Base-by-base conservation (phyloP, 2,797 vertebrate genomes). In the Erpetoichthys calabaricus region DNA sequence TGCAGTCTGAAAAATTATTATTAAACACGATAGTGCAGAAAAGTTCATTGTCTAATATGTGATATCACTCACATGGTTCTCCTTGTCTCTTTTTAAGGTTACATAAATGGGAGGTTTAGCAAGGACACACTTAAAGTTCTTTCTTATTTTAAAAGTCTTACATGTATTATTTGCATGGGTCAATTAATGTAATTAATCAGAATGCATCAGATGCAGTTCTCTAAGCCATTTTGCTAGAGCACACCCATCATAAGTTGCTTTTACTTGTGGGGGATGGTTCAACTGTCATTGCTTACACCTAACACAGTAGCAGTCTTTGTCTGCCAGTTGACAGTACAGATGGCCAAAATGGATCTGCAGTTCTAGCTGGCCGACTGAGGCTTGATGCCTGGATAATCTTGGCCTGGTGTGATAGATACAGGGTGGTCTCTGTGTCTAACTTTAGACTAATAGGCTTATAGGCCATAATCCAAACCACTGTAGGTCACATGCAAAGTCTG, bases 151-250 rank as follows among this genome's bases (percentile, higher is more conserved):
- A 79, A 63, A 76, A 78, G 66, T 63, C 57, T 65, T 57, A 61
- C 59, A 58, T 79, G 68, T 73, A 65, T 69, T 74, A 77, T 77
- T 78, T 76, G 73, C 68, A 62, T 73, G 71, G 5, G 67, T 69
- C 83, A 82, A 69, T 85, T 78, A 73, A 76, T 80, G 68, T 74
- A 86, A 82, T 88, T 85, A 85, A 85, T 86, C 80, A 80, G 81
- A 88, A 79, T 75, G 73, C 70, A 84, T 73, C 78, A 83, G 83
- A 83, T 85, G 77, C 79, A 75, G 64, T 65, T 73, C 60, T 67
- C 70, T 74, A 73, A 77, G 68, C 69, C 74, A 76, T 62, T 77
- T 77, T 73, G 47, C 41, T 51, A 25, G 71, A 72, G 58, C 59
- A 68, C 65, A 70, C 25, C 25, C 25, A 25, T 66, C 68, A 66